phyloP scores from a whole-genome alignment of 2,888 invertebrate genomes.

The Luperina nickerlii region DNA sequence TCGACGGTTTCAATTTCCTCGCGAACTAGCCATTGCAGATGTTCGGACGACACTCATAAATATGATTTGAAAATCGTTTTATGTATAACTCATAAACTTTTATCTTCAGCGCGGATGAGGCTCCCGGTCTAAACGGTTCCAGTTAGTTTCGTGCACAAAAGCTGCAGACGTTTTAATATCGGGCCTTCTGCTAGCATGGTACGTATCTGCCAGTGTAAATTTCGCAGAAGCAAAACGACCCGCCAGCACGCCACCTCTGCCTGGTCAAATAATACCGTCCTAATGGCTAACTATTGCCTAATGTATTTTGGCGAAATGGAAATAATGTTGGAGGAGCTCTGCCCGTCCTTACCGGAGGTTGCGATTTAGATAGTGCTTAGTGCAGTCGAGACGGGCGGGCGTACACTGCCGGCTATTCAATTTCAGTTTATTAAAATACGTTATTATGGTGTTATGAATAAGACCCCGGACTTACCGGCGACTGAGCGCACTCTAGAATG shows the following conservation, averaged over 20 bases:
- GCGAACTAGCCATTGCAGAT: conserved; percentile 87
- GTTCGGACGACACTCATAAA: conserved; percentile 87
- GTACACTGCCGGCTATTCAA: conserved; percentile 76
- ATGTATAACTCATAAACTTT: conserved; percentile 90
- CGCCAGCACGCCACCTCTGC: conserved; percentile 86
- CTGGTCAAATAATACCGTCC: conserved; percentile 88
- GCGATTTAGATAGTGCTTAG: conserved; percentile 83
- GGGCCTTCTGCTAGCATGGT: conserved; percentile 81
- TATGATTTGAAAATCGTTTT: conserved; percentile 90
- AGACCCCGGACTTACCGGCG: conserved; percentile 50
- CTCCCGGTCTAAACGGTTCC: conserved; percentile 82
- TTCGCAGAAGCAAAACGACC: conserved; percentile 83
- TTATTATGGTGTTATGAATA: conserved; percentile 71
- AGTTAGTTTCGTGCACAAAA: conserved; percentile 87
- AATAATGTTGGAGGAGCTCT: conserved; percentile 78
- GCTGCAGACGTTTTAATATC: conserved; percentile 89
- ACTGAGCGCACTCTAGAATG: conserved; percentile 50
- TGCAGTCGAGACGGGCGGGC: conserved; percentile 76
- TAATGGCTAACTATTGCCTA: conserved; percentile 89
- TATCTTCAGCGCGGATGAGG: conserved; percentile 84
- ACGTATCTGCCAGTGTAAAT: conserved; percentile 86
- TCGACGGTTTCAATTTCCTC: conserved; percentile 89
- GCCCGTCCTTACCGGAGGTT: conserved; percentile 78
- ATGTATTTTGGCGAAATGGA: conserved; percentile 88
- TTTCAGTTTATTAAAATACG: conserved; percentile 82